Percentiles rank a stretch among this genome's conserved stretches.
These are phyloP conservation scores for Chironomus striatipennis DNA, from an alignment of 1,140 invertebrate species.

Conservation along the genomic window DNA sequence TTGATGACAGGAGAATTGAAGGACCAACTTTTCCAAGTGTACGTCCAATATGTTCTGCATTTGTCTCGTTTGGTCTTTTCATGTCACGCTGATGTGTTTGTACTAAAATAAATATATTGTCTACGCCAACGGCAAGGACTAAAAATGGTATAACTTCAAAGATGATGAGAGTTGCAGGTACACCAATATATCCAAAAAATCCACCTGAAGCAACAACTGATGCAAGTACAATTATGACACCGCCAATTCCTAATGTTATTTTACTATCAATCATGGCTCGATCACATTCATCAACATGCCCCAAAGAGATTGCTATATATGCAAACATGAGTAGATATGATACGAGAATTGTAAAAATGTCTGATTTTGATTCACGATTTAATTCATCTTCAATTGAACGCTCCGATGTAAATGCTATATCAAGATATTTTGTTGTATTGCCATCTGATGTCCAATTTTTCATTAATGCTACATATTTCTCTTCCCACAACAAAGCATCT, in stretches of 20 bases:
- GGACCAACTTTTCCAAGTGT: constrained; percentile 88
- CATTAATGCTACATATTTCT: constrained; percentile 77
- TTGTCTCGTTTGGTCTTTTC: constrained; percentile 59
- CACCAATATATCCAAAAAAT: constrained; percentile 78
- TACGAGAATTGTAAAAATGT: constrained; percentile 84
- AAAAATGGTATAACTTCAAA: constrained; percentile 97
- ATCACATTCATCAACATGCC: constrained; percentile 65
- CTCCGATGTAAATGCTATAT: constrained; percentile 84
- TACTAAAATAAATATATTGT: constrained; percentile 98
- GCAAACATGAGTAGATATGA: constrained; percentile 97
- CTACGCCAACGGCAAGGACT: constrained; percentile 94
- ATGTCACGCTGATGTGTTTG: constrained; percentile 71
- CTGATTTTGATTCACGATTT: constrained; percentile 79
- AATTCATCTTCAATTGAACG: constrained; percentile 94
- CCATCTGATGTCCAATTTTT: constrained; percentile 62
- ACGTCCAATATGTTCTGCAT: constrained; percentile 79
- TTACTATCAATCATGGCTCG: constrained; percentile 84
- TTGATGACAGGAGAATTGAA: constrained; percentile 87
- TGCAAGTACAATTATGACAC: constrained; percentile 84
- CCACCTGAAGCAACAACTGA: constrained; percentile 89
- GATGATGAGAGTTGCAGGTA: constrained; percentile 93
- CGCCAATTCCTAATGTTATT: constrained; percentile 80
- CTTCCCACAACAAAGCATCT: constrained; percentile 84
- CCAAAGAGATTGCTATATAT: constrained; percentile 90
- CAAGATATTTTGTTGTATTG: constrained; percentile 63